Base-by-base conservation (phyloP, 1,140 invertebrate genomes). In the Macrobrachium nipponense region DNA sequence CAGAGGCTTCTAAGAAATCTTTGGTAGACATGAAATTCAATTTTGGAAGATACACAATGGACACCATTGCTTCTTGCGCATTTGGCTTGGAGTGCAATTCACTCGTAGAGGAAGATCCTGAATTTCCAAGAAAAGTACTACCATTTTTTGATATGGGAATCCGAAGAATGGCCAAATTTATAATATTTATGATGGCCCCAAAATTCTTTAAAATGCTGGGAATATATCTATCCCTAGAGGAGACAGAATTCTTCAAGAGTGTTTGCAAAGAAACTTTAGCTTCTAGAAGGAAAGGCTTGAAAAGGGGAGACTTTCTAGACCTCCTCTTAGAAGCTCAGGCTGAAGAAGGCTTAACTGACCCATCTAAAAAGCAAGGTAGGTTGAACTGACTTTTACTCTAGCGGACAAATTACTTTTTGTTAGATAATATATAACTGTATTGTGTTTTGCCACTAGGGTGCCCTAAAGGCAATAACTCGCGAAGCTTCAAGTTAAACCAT, bases 61-160 rank as follows among this genome's bases (percentile, higher is more conserved):
- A 93, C 88, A 90, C 91, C 0, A 92, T 93, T 75, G 91, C 91
- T 18, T 88, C 89, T 44, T 91, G 91, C 66, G 91, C 91, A 17
- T 93, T 93, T 90, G 93, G 92, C 17, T 89, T 93, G 5, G 87
- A 92, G n/a, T 90, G 80, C 36, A 86, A 88, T 43, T 83, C 82
- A 0, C 89, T 90, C 43, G 44, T 59, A 15, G 61, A 89, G 2
- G 51, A 82, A 27, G 58, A 89, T 27, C 80, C 87, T 10, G 61
- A 43, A 62, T 89, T 90, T 79, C 18, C 61, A 0, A 27, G 80
- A 43, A 77, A 86, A 23, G 87, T 77, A 17, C 27, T 60, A 0
- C 5, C 17, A 18, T 59, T 82, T 17, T 75, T 82, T 43, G 11
- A 23, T 18, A 18, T 7, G 14, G 20, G 44, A 5, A 18, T 58